These are phyloP conservation scores for Molossus alvarezi DNA, from an alignment of 2,797 vertebrate species.

Conservation along the genomic window DNA sequence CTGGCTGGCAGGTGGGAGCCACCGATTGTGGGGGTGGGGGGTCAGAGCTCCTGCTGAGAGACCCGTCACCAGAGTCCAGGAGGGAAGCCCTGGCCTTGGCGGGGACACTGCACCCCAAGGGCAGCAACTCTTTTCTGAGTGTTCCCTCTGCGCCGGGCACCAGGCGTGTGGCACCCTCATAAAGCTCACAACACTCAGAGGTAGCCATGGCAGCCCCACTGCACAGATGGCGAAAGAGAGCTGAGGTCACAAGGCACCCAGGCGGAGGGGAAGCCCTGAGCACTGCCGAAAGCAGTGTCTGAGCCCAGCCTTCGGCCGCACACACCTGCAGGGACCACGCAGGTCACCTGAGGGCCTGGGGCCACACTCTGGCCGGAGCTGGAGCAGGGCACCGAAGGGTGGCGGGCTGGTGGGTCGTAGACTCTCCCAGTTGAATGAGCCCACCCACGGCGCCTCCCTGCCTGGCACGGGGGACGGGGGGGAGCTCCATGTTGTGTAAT, in stretches of 20 bases:
- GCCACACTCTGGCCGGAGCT: fast-evolving
- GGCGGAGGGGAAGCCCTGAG: not conserved
- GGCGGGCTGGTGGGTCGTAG: no score
- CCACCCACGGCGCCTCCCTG: not conserved
- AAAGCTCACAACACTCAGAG: not conserved
- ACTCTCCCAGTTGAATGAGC: not conserved
- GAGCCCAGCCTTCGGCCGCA: not conserved
- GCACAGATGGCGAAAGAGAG: not conserved
- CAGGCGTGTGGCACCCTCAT: not conserved
- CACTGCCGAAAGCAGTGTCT: not conserved
- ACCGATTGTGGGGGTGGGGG: no score
- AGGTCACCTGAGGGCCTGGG: no score
- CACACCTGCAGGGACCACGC: not conserved
- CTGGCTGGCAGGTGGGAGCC: not conserved
- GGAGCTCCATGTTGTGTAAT: not conserved
- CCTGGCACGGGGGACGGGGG: not conserved
- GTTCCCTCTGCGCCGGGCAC: not conserved
- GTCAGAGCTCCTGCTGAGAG: not conserved
- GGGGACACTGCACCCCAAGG: not conserved
- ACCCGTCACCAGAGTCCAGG: not conserved
- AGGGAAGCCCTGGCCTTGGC: not conserved
- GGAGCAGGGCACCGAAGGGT: not conserved
- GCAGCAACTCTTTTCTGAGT: not conserved
- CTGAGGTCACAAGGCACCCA: not conserved
- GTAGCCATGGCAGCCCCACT: not conserved